Evolutionary conservation across 2,113 vertebrate species (phyloP), one percentile per base, ranked within the genome.

Genomic region (Poecilia latipinna): DNA sequence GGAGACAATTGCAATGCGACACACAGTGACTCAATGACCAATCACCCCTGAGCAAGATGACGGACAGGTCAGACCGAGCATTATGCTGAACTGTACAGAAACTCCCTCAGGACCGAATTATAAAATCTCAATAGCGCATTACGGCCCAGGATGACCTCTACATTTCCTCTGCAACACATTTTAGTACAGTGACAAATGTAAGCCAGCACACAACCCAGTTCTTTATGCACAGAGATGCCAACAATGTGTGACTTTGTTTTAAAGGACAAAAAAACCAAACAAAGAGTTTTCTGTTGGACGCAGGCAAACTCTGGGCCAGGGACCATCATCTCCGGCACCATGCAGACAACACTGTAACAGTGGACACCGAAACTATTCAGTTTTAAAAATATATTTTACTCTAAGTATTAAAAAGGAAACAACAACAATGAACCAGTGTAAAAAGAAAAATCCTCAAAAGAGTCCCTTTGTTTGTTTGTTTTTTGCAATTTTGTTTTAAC

Each of bases 161-260:
- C 68, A 65, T 77, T 68, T 79, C 13, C 28, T 62, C 8, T 51
- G 31, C 77, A 67, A 51, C 13, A 28, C 32, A 75, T 61, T 68
- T 54, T 35, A 32, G 82, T 73, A 54, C 8, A 82, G 54, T 42
- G 1, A 4, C 67, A 88, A 75, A n/a, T n/a, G 70, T 77, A 68
- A 77, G 33, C 42, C 61, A 65, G 37, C 70, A 61, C 82, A 80
- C 32, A 17, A 78, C 72, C 24, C 60, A 61, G 65, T 79, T 85
- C 72, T 76, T 70, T 75, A 63, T 28, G 64, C 44, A 76, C 65
- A 78, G 66, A 77, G 44, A 78, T 64, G 62, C 44, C 61, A 65
- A 92, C 90, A 93, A 89, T 83, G 89, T 72, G 44, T 68, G 26
- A 71, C 86, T 84, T 90, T 94, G 86, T 92, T 84, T 37, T 75